Evolutionary conservation across 2,888 invertebrate genomes (phyloP).

Genomic region (Stenodera caucasica): DNA sequence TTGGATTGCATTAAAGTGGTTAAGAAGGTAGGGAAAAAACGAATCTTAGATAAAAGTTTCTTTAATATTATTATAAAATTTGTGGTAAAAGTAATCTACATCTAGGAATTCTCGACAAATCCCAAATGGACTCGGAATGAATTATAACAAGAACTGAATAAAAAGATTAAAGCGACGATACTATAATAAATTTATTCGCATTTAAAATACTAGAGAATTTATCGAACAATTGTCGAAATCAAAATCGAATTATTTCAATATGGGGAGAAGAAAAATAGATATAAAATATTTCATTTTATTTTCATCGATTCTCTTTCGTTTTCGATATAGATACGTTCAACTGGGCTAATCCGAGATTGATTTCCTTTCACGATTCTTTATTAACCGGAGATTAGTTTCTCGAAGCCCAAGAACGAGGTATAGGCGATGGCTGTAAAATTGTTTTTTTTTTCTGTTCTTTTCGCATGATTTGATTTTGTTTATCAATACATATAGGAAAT

Average conservation of each 20-base stretch:
- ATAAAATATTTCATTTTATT: too few species aligned
- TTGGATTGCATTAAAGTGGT: neutral
- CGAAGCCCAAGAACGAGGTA: neutral
- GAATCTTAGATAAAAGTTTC: neutral
- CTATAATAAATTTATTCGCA: neutral
- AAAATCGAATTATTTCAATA: neutral
- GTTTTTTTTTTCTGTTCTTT: too few species aligned
- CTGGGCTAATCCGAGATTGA: conserved; percentile 22
- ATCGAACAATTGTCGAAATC: neutral
- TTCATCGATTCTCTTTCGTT: neutral
- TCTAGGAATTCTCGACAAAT: conserved; percentile 3
- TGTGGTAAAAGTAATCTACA: conserved; percentile 5
- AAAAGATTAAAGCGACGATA: neutral
- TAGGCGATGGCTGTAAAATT: conserved; percentile 13
- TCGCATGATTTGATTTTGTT: too few species aligned
- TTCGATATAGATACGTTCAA: neutral
- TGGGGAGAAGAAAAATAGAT: too few species aligned
- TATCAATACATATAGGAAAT: neutral
- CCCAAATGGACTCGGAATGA: neutral
- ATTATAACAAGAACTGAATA: neutral
- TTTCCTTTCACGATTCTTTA: conserved; percentile 28
- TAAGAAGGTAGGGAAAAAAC: too few species aligned
- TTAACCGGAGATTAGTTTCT: conserved; percentile 26
- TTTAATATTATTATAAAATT: neutral
- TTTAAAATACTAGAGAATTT: neutral